These are phyloP conservation scores for Troglohyphantes excavatus DNA, from an alignment of 2,888 invertebrate genomes.

Conservation along the genomic window DNA sequence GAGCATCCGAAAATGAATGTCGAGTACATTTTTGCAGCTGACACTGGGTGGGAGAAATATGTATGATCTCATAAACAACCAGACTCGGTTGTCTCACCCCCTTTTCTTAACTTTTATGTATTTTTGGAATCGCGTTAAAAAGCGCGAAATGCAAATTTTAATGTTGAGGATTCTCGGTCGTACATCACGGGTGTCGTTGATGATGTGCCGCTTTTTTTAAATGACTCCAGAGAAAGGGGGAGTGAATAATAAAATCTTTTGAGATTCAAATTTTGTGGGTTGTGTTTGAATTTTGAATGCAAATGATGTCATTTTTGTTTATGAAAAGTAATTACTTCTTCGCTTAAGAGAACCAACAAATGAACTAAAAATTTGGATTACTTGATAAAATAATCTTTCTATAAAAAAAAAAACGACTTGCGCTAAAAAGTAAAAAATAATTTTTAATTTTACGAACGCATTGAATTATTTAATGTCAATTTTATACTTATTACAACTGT, in stretches of 20 bases:
- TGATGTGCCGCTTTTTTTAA: constrained; percentile 1
- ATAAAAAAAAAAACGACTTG: too few relatives aligned
- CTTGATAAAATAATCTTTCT: not conserved
- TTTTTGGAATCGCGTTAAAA: constrained; percentile 32
- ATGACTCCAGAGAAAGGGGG: not conserved
- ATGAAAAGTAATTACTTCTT: not conserved
- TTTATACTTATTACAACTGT: too few relatives aligned
- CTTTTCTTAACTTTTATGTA: constrained; percentile 25
- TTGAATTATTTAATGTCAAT: too few relatives aligned
- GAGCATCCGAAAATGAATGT: constrained; percentile 34
- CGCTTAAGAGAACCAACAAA: not conserved
- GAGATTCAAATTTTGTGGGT: not conserved
- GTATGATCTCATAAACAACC: constrained; percentile 11
- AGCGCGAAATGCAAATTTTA: constrained; percentile 25
- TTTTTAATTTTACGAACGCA: too few relatives aligned
- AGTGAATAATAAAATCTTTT: not conserved
- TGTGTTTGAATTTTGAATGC: not conserved
- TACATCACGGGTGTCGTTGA: constrained; percentile 4
- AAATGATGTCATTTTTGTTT: not conserved
- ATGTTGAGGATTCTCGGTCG: not conserved
- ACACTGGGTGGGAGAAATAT: constrained; percentile 4
- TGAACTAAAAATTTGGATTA: not conserved
- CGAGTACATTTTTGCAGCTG: constrained; percentile 5
- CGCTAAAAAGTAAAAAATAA: too few relatives aligned
- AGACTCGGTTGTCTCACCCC: not conserved